These are phyloP conservation scores for Pyrocoelia pectoralis DNA, from an alignment of 2,888 invertebrate species.

Conservation along the genomic window DNA sequence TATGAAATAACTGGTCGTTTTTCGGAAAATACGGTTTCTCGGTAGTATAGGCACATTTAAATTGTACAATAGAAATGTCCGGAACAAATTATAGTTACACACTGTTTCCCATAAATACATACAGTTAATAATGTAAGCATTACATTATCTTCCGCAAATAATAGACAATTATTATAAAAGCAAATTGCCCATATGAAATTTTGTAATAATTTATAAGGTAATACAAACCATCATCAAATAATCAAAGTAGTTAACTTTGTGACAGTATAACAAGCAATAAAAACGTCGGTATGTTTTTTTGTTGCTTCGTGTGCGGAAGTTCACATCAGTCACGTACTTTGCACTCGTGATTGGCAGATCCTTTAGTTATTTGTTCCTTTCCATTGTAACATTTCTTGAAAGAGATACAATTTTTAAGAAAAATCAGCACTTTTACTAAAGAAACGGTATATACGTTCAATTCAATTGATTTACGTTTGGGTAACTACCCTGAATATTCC, in stretches of 20 bases:
- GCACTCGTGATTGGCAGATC: conserved; percentile 42
- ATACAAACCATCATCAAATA: conserved; percentile 31
- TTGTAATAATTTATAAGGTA: conserved; percentile 29
- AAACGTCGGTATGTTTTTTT: conserved; percentile 28
- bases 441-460: not conserved
- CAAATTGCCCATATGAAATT: conserved; percentile 29
- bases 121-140: conserved; percentile 10
- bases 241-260: conserved; percentile 33
- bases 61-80: not conserved
- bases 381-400: conserved; percentile 14
- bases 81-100: not conserved
- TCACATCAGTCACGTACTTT: conserved; percentile 44
- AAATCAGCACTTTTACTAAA: not conserved
- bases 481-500: conserved; percentile 28
- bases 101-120: conserved; percentile 1
- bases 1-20: too few species aligned
- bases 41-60: too few species aligned
- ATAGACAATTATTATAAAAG: conserved; percentile 27
- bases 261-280: conserved; percentile 36
- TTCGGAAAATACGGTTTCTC: too few species aligned
- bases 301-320: conserved; percentile 40
- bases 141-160: conserved; percentile 26
- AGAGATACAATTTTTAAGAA: conserved; percentile 9
- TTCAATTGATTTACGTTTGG: conserved; percentile 33
- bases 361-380: conserved; percentile 26